phyloP scores from a whole-genome alignment of 2,797 vertebrate species.

The Lepilemur septentrionalis region DNA sequence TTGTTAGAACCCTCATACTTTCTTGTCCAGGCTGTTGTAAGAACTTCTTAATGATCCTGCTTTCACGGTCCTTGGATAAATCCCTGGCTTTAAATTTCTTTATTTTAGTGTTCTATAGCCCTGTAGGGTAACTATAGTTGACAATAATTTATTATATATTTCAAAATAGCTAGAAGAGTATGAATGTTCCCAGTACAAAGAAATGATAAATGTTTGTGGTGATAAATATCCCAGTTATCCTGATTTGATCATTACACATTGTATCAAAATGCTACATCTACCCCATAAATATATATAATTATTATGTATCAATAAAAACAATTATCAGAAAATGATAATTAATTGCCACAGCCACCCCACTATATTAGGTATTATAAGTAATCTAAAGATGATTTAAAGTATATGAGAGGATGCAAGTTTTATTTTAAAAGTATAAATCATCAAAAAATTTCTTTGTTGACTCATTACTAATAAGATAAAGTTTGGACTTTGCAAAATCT shows the following conservation, averaged over 20 bases:
- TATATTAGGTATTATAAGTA: not conserved
- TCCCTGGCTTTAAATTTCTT: not conserved
- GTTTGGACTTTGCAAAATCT: not conserved
- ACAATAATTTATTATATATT: not conserved
- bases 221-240: not conserved
- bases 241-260: not conserved
- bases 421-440: not conserved
- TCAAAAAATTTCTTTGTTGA: conserved; percentile 6
- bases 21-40: not conserved
- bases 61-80: not conserved
- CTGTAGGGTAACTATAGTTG: not conserved
- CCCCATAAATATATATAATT: not conserved
- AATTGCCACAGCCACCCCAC: not conserved
- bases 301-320: not conserved
- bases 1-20: not conserved
- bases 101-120: not conserved
- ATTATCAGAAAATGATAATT: not conserved
- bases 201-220: not conserved
- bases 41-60: not conserved
- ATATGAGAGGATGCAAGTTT: not conserved
- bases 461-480: not conserved
- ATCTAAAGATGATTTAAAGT: not conserved
- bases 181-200: not conserved
- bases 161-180: not conserved
- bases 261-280: not conserved